Evolutionary conservation across 2,797 vertebrate genomes (phyloP).

Genomic region (Poeciliopsis presidionis): DNA sequence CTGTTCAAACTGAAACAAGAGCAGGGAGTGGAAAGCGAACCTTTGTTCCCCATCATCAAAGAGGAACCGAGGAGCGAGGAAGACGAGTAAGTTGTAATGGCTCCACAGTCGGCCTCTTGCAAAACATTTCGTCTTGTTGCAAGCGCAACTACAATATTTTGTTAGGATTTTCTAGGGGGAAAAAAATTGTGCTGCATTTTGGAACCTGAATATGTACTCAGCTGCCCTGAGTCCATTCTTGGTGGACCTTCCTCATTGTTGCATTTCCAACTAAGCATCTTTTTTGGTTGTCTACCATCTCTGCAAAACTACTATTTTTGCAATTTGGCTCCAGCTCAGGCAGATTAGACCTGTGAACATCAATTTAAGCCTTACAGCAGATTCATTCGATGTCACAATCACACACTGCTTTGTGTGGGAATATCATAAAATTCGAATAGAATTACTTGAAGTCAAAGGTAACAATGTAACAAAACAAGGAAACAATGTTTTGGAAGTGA

Average conservation of each 20-base stretch:
- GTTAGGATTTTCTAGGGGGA: background rate
- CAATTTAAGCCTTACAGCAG: background rate
- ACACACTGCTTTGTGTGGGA: background rate
- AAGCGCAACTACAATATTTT: background rate
- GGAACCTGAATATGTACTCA: background rate
- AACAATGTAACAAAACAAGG: background rate
- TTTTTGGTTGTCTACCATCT: background rate
- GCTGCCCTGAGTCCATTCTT: background rate
- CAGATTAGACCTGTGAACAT: background rate
- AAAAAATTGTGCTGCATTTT: background rate
- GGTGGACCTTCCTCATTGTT: background rate
- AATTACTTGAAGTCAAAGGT: background rate
- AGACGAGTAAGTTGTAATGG: constrained; percentile 72
- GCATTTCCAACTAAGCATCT: background rate
- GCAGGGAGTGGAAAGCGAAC: constrained; percentile 95
- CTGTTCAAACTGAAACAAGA: constrained; percentile 98
- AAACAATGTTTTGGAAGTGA: background rate
- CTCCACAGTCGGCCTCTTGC: background rate
- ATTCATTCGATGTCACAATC: background rate
- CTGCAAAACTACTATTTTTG: background rate
- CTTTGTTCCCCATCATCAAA: constrained; percentile 94
- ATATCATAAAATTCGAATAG: background rate
- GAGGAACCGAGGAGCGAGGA: constrained; percentile 79
- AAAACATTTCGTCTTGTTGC: background rate
- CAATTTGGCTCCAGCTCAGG: background rate